phyloP scores from a whole-genome alignment of 2,888 invertebrate genomes.

The Drosophila seclusa region DNA sequence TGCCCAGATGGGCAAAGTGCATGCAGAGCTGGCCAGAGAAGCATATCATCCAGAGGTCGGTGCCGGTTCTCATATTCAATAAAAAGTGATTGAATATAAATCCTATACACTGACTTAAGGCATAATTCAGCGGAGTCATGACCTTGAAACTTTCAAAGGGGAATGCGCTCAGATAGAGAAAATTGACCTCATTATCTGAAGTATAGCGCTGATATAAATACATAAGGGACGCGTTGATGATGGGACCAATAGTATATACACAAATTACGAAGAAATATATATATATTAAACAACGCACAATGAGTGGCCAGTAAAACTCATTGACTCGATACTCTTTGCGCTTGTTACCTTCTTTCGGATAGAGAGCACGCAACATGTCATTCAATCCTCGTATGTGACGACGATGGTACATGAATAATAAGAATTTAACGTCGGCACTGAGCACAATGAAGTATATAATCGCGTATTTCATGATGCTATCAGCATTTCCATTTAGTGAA shows the following conservation, averaged over 20 bases:
- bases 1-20: slow-evolving; percentile 38
- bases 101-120: slow-evolving; percentile 14
- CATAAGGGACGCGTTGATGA: slow-evolving; percentile 13
- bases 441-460: slow-evolving; percentile 42
- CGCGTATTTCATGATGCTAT: slow-evolving; percentile 40
- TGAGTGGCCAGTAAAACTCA: slow-evolving; percentile 39
- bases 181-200: slow-evolving; percentile 2
- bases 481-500: slow-evolving; percentile 33
- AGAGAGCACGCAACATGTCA: slow-evolving; percentile 25
- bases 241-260: slow-evolving; percentile 13
- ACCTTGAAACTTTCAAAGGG: slow-evolving; percentile 26
- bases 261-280: slow-evolving; percentile 25
- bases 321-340: slow-evolving; percentile 35
- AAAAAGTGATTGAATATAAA: slow-evolving; percentile 14
- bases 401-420: slow-evolving; percentile 36
- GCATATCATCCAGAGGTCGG: slow-evolving; percentile 49
- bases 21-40: slow-evolving; percentile 32
- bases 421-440: slow-evolving; percentile 40
- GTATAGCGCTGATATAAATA: slow-evolving; percentile 29
- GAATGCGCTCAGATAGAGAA: slow-evolving; percentile 35
- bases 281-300: slow-evolving; percentile 25
- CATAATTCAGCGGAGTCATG: slow-evolving; percentile 9
- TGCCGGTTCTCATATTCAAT: slow-evolving; percentile 34
- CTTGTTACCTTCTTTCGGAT: slow-evolving; percentile 14
- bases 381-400: slow-evolving; percentile 17